These are phyloP conservation scores for Craniophora ligustri DNA, from an alignment of 2,888 invertebrate species.

Conservation along the genomic window DNA sequence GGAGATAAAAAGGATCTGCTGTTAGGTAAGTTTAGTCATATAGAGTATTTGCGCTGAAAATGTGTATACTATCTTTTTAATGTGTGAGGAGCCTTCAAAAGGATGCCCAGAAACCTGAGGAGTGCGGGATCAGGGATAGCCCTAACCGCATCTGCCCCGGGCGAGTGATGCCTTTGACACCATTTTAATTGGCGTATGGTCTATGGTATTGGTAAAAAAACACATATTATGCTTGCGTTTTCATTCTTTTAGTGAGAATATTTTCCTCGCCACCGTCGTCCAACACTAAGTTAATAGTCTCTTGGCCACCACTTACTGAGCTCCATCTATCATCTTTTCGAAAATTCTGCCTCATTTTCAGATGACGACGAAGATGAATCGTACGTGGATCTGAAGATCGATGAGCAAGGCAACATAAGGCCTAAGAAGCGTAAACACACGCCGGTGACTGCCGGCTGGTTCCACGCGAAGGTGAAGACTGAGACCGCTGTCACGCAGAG, in stretches of 20 bases:
- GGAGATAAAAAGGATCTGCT: conserved; percentile 81
- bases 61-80: too few species aligned
- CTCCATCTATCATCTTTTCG: too few species aligned
- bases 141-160: too few species aligned
- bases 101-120: too few species aligned
- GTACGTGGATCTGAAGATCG: conserved; percentile 81
- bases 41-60: too few species aligned
- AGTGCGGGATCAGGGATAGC: too few species aligned
- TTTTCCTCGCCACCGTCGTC: not conserved
- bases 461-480: conserved; percentile 72
- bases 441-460: conserved; percentile 68
- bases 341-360: conserved; percentile 37
- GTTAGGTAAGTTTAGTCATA: not conserved
- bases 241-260: not conserved
- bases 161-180: too few species aligned
- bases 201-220: too few species aligned
- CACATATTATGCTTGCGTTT: too few species aligned
- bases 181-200: too few species aligned
- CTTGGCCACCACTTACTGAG: not conserved
- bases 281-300: not conserved
- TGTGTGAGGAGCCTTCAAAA: too few species aligned
- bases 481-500: conserved; percentile 39
- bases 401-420: conserved; percentile 76
- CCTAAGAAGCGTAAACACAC: conserved; percentile 68
- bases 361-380: conserved; percentile 81